Evolutionary conservation across 2,113 vertebrate species (phyloP).

Genomic region (Channa maculata): DNA sequence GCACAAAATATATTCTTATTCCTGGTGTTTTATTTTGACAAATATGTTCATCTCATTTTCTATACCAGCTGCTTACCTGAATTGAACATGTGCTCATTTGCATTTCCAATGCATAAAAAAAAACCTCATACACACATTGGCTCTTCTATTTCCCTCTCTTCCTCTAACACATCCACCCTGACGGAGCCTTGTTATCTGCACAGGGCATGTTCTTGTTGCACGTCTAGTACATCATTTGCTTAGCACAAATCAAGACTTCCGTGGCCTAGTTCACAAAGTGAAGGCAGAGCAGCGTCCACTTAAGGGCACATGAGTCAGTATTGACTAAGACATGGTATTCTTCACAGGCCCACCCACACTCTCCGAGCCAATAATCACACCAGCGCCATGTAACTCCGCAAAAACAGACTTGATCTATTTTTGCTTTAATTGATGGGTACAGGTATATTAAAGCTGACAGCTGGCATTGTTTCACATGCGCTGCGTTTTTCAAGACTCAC

Average conservation of each 20-base stretch:
- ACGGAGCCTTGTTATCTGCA: slow-evolving; percentile 62
- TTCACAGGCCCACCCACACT: slow-evolving; percentile 45
- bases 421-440: slow-evolving; percentile 4
- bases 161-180: slow-evolving; percentile 38
- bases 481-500: background rate
- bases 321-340: slow-evolving; percentile 55
- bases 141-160: background rate
- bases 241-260: slow-evolving; percentile 37
- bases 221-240: slow-evolving; percentile 63
- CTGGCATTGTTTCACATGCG: background rate
- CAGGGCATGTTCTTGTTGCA: slow-evolving; percentile 51
- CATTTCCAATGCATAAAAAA: slow-evolving; percentile 58
- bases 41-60: slow-evolving; percentile 15
- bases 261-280: slow-evolving; percentile 61
- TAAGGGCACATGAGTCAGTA: slow-evolving; percentile 57
- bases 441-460: slow-evolving; percentile 8
- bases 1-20: background rate
- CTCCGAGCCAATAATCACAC: slow-evolving; percentile 30
- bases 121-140: slow-evolving; percentile 8
- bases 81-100: slow-evolving; percentile 60
- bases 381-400: background rate
- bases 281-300: slow-evolving; percentile 55
- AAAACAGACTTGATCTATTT: background rate
- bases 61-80: slow-evolving; percentile 62
- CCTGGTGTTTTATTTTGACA: slow-evolving; percentile 10